Conservation (phyloP, 2,797 vertebrate species). For the Trachurus trachurus region DNA sequence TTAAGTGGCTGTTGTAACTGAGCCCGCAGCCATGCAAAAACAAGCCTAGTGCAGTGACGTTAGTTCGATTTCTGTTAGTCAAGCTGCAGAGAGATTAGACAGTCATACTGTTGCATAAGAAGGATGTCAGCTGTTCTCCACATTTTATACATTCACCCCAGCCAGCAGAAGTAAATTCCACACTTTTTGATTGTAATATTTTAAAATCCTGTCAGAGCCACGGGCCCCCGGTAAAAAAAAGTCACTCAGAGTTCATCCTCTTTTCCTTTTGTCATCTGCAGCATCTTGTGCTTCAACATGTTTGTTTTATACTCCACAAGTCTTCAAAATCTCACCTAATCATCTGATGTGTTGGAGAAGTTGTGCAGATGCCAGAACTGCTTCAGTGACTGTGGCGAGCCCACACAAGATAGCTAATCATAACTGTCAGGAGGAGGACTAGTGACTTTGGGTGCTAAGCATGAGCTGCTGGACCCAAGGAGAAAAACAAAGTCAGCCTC, state of each 20-base stretch:
- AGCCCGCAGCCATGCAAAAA: conserved; percentile 10
- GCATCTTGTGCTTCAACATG: conserved; percentile 4
- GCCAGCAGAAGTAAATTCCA: conserved; percentile 20
- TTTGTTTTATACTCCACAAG: conserved; percentile 13
- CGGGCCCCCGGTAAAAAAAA: no score
- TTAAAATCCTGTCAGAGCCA: conserved; percentile 26
- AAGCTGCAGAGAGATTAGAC: conserved; percentile 38
- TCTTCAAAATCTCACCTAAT: conserved; percentile 19
- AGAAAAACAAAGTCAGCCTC: conserved; percentile 49
- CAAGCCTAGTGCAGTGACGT: not conserved
- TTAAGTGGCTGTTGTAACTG: conserved; percentile 1
- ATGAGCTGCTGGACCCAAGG: conserved; percentile 15
- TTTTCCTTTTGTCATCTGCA: conserved; percentile 21
- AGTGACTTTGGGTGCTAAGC: not conserved
- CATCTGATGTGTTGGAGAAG: conserved; percentile 26
- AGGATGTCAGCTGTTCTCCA: not conserved
- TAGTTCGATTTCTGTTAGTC: conserved; percentile 38
- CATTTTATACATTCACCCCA: not conserved
- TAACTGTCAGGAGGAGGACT: conserved; percentile 5
- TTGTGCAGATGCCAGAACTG: not conserved
- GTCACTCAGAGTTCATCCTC: conserved; percentile 21
- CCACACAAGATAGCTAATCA: not conserved
- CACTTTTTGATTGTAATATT: conserved; percentile 24
- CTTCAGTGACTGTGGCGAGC: not conserved
- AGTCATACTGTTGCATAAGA: not conserved